Base-by-base conservation (phyloP, 2,888 invertebrate species). In the Andrena trimmerana region DNA sequence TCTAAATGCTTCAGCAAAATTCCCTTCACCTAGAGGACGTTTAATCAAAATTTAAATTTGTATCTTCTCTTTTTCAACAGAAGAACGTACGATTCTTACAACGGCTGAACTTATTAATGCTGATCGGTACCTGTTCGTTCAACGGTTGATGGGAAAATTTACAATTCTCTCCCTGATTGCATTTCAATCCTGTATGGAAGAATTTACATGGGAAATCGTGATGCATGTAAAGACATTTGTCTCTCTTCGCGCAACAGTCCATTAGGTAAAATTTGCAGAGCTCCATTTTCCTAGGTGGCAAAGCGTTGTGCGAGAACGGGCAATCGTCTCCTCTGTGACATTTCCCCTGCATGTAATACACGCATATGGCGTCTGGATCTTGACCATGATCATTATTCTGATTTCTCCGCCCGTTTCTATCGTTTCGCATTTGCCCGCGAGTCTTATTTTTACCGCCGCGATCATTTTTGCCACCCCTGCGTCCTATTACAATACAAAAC, bases 161-260 rank as follows among this genome's bases (percentile, higher is more conserved):
- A 95, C 99, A 99, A 83, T 97, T 96, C n/a, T 97, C 97, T 68
- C 96, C 95, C 52, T 95, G 96, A 86, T 96, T 96, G 94, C 99
- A 99, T 74, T 97, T 97, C 94, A 97, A 96, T 85, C 99, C 99
- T 71, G 98, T 97, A 93, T 99, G 99, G 94, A 97, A 99, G 95
- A 97, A 99, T 95, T 99, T 99, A 95, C 99, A 99, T 24, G 99
- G 99, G 94, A 99, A 99, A 94, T 99, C 99, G 91, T 97, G 96
- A 95, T 99, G 99, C 97, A 99, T 97, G 93, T 98, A 99, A 27
- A 98, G 95, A 95, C 99, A 99, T 94, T 98, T 98, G 90, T 98
- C 98, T 91, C 98, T 97, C 95, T 99, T 99, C 72, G 98, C 97
- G 95, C 99, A 99, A 94, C 98, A 98, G 88, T 98, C 98, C 97